Percentiles rank a stretch among this genome's conserved stretches.
phyloP scores from a whole-genome alignment of 2,113 vertebrate genomes.

The Pterocles gutturalis region DNA sequence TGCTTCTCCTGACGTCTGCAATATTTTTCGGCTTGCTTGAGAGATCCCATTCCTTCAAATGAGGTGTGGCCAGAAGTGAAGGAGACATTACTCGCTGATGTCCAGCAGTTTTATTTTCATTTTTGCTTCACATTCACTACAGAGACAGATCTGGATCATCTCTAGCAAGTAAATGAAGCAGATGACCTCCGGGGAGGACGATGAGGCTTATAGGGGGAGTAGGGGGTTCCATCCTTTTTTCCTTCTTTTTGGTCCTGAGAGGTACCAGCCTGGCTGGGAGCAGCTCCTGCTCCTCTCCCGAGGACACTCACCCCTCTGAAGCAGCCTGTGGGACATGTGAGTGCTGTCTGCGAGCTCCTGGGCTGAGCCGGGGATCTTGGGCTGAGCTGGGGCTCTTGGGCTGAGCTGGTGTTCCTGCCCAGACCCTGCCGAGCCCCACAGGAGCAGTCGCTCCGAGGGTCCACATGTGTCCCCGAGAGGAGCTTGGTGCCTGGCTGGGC shows the following conservation, averaged over 20 bases:
- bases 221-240: background rate
- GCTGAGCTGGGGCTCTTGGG: background rate
- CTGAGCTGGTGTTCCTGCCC: background rate
- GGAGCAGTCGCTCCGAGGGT: background rate
- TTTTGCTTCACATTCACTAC: background rate
- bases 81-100: background rate
- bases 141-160: background rate
- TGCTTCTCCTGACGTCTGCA: background rate
- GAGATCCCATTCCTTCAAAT: background rate
- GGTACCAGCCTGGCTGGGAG: background rate
- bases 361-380: background rate
- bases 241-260: background rate
- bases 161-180: background rate
- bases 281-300: background rate
- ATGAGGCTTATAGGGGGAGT: background rate
- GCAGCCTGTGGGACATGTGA: background rate
- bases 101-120: background rate
- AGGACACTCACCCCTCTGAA: background rate
- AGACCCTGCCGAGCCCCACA: rapidly evolving
- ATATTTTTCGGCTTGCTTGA: background rate
- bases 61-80: background rate
- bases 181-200: background rate
- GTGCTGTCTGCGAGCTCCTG: background rate
- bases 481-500: background rate
- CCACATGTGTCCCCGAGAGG: background rate